Evolutionary conservation across 2,797 vertebrate genomes (phyloP), one percentile per base, ranked within the genome.

Genomic region (Zalophus californianus): DNA sequence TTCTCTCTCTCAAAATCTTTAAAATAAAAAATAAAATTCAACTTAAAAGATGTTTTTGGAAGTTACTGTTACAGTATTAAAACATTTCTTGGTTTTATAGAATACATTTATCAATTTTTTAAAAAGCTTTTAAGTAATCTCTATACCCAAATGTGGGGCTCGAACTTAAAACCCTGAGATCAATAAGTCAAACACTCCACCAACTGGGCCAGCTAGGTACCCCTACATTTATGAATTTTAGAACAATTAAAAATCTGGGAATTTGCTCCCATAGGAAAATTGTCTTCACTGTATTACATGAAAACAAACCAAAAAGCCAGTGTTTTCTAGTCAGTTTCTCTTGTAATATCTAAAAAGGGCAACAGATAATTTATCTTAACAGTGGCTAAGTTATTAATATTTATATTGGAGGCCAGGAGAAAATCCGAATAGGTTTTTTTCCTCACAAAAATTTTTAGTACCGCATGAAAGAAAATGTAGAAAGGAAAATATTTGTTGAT

Each of bases 41-140:
- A 5, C 18, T 27, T 62, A 83, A 75, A 73, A 80, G 10, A 66
- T n/a, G 29, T 78, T 94, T 93, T 94, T 96, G 6, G 8, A 90
- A 92, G 68, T 90, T 94, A 94, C 25, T 95, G 50, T 35, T 94
- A 56, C n/a, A 93, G 23, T 93, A 95, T 54, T 92, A 92, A 95
- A 90, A 93, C 27, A 87, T 70, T 23, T 87, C 64, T 96, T 92
- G 20, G 64, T 95, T 91, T 95, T 90, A 93, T 8, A 94, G 29
- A 94, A 50, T 70, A 93, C 9, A 60, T 86, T 91, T 88, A 86
- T 56, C 15, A 58, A 75, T 18, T 75, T 75, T 75, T 18, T n/a
- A 16, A 32, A 75, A 75, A 75, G 73, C 44, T 75, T 50, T 75
- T 75, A 50, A 20, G 8, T 18, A 32, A 75, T 48, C 44, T 32